Evolutionary conservation across 2,888 invertebrate genomes (phyloP).

Genomic region (Pyrgus malvae): DNA sequence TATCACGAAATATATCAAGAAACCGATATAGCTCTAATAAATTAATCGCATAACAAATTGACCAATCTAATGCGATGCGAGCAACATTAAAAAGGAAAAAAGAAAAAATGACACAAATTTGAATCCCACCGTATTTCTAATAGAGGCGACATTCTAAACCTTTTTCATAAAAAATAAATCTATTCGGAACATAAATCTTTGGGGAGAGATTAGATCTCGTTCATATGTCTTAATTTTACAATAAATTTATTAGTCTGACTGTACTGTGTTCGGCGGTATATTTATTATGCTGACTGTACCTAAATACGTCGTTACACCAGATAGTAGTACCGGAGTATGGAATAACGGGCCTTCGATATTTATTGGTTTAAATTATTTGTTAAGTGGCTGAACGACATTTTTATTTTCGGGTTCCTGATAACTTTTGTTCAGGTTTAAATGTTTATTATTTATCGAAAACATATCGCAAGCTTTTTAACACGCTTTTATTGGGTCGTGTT

Average conservation of each 20-base stretch:
- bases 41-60: conserved; percentile 29
- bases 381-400: conserved; percentile 33
- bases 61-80: conserved; percentile 19
- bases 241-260: conserved; percentile 66
- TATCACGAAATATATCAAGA: conserved; percentile 20
- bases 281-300: conserved; percentile 69
- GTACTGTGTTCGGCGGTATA: conserved; percentile 45
- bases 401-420: conserved; percentile 32
- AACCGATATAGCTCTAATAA: conserved; percentile 21
- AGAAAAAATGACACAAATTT: conserved; percentile 21
- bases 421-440: no score
- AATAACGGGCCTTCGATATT: conserved; percentile 63
- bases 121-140: conserved; percentile 34
- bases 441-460: no score
- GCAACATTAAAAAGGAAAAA: conserved; percentile 12
- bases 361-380: conserved; percentile 46
- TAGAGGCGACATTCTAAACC: conserved; percentile 42
- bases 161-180: conserved; percentile 64
- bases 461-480: no score
- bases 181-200: conserved; percentile 69
- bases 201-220: conserved; percentile 70
- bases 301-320: conserved; percentile 70
- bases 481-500: no score
- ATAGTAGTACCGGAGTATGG: conserved; percentile 62
- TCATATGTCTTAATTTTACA: conserved; percentile 75